A percentile compares a stretch with the other conserved stretches of the same genome.
Evolutionary conservation across 1,140 invertebrate species (phyloP).

Genomic region (Hyles vespertilio): DNA sequence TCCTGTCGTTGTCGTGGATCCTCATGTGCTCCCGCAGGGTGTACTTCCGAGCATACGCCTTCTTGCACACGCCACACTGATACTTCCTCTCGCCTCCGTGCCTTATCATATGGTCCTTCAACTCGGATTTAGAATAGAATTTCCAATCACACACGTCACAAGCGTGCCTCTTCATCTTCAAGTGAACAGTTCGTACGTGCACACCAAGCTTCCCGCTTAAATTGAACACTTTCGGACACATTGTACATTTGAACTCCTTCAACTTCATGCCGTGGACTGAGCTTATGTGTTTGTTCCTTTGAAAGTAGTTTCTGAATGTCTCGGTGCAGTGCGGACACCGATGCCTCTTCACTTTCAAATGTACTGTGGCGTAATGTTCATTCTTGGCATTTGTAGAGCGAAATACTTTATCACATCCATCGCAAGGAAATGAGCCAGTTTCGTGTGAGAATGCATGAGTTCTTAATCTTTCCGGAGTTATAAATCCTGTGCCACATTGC

Average conservation of each 20-base stretch:
- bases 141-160: constrained; percentile 80
- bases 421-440: constrained; percentile 61
- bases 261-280: constrained; percentile 51
- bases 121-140: constrained; percentile 77
- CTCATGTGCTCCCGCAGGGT: constrained; percentile 83
- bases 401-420: constrained; percentile 68
- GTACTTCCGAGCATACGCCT: constrained; percentile 81
- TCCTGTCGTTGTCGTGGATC: constrained; percentile 78
- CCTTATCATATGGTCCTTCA: constrained; percentile 80
- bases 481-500: constrained; percentile 84
- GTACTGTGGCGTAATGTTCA: constrained; percentile 54
- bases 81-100: constrained; percentile 81
- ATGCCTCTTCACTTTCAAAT: constrained; percentile 58
- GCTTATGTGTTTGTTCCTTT: constrained; percentile 62
- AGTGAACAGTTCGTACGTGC: constrained; percentile 55
- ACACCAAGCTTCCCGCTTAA: constrained; percentile 56
- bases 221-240: constrained; percentile 59
- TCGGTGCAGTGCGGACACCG: constrained; percentile 58
- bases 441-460: constrained; percentile 66
- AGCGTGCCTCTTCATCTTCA: constrained; percentile 72
- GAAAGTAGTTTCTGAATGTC: constrained; percentile 61
- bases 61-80: constrained; percentile 77
- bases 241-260: constrained; percentile 62
- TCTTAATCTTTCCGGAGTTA: constrained; percentile 53
- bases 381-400: constrained; percentile 53